Percentiles rank a stretch among this genome's conserved stretches.
Conservation (phyloP, 2,797 vertebrate species). For the Peromyscus melanophrys region DNA sequence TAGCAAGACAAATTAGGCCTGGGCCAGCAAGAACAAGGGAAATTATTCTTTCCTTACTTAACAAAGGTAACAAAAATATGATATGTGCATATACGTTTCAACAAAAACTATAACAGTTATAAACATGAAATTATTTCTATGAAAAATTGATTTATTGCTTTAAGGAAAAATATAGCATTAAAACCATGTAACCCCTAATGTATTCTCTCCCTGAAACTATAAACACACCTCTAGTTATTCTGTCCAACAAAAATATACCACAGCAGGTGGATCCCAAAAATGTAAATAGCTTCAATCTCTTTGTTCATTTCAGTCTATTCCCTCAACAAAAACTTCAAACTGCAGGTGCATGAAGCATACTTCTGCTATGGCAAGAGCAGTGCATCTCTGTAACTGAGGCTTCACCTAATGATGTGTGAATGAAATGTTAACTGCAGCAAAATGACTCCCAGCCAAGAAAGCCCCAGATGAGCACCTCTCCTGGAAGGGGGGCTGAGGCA, state of each 20-base stretch:
- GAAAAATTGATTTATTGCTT: slow-evolving; percentile 85
- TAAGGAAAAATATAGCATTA: slow-evolving; percentile 78
- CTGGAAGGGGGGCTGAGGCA: slow-evolving; percentile 85
- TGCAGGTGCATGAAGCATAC: slow-evolving; percentile 88
- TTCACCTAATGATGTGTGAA: slow-evolving; percentile 90
- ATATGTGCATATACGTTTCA: neutral
- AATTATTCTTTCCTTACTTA: slow-evolving; percentile 71
- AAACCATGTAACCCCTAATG: slow-evolving; percentile 79
- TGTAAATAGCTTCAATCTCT: slow-evolving; percentile 83
- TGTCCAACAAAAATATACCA: slow-evolving; percentile 74
- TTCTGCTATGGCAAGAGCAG: slow-evolving; percentile 88
- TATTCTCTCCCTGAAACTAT: slow-evolving; percentile 83
- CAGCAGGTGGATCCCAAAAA: slow-evolving; percentile 84
- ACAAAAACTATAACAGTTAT: slow-evolving; percentile 53
- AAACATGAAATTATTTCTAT: slow-evolving; percentile 65
- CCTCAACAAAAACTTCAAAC: slow-evolving; percentile 85
- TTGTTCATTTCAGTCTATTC: slow-evolving; percentile 86
- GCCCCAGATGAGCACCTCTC: slow-evolving; percentile 77
- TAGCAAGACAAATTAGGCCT: slow-evolving; percentile 68
- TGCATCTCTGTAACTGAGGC: slow-evolving; percentile 83
- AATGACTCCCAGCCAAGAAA: slow-evolving; percentile 86
- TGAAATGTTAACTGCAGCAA: slow-evolving; percentile 88
- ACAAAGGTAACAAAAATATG: slow-evolving; percentile 47
- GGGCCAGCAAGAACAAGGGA: slow-evolving; percentile 66
- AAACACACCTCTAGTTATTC: slow-evolving; percentile 85